Evolutionary conservation across 2,113 vertebrate species (phyloP).

Genomic region (Pholis gunnellus): DNA sequence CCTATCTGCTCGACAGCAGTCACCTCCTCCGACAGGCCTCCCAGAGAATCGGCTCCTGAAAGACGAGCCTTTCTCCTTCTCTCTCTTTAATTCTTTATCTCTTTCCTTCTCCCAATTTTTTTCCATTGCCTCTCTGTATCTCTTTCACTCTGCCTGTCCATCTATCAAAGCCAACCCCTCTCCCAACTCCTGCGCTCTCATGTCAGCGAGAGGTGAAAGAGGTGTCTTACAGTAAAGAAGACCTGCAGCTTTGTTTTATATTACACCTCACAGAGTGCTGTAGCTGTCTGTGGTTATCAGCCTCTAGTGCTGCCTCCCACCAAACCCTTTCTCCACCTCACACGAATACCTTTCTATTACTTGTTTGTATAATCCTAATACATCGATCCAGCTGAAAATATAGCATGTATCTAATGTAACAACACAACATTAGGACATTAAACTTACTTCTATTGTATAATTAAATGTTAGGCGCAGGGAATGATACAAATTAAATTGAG

Average conservation of each 20-base stretch:
- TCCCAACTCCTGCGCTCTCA: slow-evolving; percentile 53
- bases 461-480: not conserved
- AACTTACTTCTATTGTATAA: not conserved
- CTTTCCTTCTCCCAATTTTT: slow-evolving; percentile 51
- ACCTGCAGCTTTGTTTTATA: slow-evolving; percentile 71
- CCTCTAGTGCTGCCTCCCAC: slow-evolving; percentile 46
- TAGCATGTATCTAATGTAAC: not conserved
- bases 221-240: slow-evolving; percentile 68
- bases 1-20: slow-evolving; percentile 61
- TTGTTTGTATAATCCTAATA: not conserved
- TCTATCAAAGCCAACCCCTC: slow-evolving; percentile 72
- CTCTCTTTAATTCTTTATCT: slow-evolving; percentile 68
- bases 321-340: slow-evolving; percentile 30
- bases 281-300: slow-evolving; percentile 74
- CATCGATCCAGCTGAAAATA: not conserved
- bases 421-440: not conserved
- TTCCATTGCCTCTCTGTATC: slow-evolving; percentile 45
- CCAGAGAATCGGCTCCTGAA: slow-evolving; percentile 54
- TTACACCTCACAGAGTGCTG: slow-evolving; percentile 65
- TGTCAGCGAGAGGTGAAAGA: slow-evolving; percentile 74
- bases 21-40: slow-evolving; percentile 68
- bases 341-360: slow-evolving; percentile 32
- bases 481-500: not conserved
- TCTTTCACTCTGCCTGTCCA: slow-evolving; percentile 67
- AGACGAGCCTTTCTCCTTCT: slow-evolving; percentile 55